A percentile compares a stretch with the other conserved stretches of the same genome.
Conservation (phyloP, 2,888 invertebrate genomes). For the Harpalus rubripes region DNA sequence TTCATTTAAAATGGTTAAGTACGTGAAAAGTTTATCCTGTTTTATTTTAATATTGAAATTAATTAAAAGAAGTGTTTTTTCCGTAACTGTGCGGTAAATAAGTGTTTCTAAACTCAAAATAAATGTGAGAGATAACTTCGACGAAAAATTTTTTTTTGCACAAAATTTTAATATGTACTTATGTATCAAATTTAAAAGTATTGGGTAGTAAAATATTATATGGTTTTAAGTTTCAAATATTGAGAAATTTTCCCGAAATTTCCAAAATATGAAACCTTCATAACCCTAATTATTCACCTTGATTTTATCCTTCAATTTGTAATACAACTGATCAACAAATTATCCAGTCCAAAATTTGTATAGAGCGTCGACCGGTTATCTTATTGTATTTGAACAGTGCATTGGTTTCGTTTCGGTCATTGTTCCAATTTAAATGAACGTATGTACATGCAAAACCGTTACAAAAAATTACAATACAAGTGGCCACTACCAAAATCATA, state of each 20-base stretch:
- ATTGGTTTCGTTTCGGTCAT: slow-evolving; percentile 45
- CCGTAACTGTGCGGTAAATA: too few species aligned
- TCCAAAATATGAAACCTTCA: background rate
- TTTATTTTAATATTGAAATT: too few species aligned
- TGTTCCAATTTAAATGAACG: slow-evolving; percentile 46
- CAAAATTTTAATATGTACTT: too few species aligned
- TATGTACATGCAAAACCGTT: slow-evolving; percentile 42
- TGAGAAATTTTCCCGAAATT: background rate
- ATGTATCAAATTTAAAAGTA: too few species aligned
- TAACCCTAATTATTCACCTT: background rate
- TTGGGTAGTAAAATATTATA: too few species aligned
- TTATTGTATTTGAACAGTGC: slow-evolving; percentile 28
- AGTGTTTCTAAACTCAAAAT: too few species aligned
- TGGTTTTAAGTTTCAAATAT: background rate
- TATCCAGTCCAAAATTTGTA: background rate
- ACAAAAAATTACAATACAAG: slow-evolving; percentile 40
- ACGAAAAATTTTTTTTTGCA: too few species aligned
- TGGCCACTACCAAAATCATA: slow-evolving; percentile 7
- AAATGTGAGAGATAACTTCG: too few species aligned
- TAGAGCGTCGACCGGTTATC: slow-evolving; percentile 34
- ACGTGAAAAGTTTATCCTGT: too few species aligned
- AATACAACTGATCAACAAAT: slow-evolving; percentile 10
- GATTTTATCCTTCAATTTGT: background rate
- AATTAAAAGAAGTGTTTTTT: too few species aligned
- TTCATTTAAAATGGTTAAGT: too few species aligned